Conservation (phyloP, 2,888 invertebrate genomes). For the Napeogenes inachia region DNA sequence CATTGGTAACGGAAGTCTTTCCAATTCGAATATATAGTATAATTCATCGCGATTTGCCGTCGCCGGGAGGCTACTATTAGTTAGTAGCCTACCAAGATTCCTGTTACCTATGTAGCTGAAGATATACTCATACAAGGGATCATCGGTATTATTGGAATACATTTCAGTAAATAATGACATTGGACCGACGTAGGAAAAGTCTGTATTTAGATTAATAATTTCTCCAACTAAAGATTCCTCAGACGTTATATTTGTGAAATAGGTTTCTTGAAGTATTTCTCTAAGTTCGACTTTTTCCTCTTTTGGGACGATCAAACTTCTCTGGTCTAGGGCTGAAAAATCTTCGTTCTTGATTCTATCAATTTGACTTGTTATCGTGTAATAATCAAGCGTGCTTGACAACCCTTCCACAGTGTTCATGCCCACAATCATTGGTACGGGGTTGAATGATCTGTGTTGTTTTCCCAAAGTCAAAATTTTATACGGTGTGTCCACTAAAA, state of each 20-base stretch:
- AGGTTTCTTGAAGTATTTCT: conserved; percentile 53
- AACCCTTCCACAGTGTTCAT: conserved; percentile 76
- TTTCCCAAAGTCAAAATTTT: conserved; percentile 52
- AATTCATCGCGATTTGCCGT: conserved; percentile 62
- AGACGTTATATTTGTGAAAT: conserved; percentile 52
- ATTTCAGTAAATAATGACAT: conserved; percentile 58
- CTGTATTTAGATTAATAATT: conserved; percentile 62
- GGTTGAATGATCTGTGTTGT: conserved; percentile 44
- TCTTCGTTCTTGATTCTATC: conserved; percentile 61
- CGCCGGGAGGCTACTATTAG: conserved; percentile 59
- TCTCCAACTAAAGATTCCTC: conserved; percentile 63
- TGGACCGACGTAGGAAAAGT: conserved; percentile 63
- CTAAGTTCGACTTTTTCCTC: conserved; percentile 51
- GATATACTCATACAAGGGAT: conserved; percentile 55
- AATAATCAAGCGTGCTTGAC: conserved; percentile 60
- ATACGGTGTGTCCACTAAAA: conserved; percentile 63
- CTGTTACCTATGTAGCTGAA: conserved; percentile 63
- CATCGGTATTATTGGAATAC: conserved; percentile 50
- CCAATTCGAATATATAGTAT: conserved; percentile 64
- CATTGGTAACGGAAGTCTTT: conserved; percentile 59
- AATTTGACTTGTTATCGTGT: conserved; percentile 61
- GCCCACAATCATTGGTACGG: conserved; percentile 73
- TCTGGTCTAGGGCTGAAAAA: conserved; percentile 54
- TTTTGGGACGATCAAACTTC: conserved; percentile 44
- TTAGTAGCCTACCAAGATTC: conserved; percentile 60